A percentile compares a stretch with the other conserved stretches of the same genome.
phyloP scores from a whole-genome alignment of 2,888 invertebrate species.

The Lacanobia wlatinum region DNA sequence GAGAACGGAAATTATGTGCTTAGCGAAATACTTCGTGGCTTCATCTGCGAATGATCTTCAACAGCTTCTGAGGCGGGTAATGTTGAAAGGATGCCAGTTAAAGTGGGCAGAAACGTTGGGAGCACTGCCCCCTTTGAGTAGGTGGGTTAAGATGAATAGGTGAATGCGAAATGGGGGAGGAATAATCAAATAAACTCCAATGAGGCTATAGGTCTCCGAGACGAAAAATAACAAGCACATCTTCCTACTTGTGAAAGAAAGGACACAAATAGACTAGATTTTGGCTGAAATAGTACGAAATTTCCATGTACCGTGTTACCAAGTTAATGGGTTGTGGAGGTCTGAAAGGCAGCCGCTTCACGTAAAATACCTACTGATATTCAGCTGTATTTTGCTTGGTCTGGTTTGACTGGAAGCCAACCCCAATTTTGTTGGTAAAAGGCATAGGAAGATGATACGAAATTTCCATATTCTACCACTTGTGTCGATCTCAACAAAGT shows the following conservation, averaged over 20 bases:
- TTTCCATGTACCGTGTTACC: too few relatives aligned
- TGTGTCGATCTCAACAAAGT: neutral
- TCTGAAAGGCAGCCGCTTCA: too few relatives aligned
- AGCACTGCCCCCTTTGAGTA: conserved; percentile 32
- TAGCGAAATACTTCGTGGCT: conserved; percentile 50
- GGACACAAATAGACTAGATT: neutral
- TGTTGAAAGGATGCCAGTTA: conserved; percentile 26
- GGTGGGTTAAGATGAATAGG: neutral
- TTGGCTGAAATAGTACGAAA: too few relatives aligned
- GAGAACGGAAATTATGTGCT: conserved; percentile 60
- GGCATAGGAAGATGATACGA: too few relatives aligned
- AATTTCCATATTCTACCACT: neutral
- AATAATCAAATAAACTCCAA: neutral
- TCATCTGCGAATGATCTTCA: conserved; percentile 58
- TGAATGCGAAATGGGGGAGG: conserved; percentile 8
- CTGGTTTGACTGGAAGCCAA: too few relatives aligned
- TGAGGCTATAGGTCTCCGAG: too few relatives aligned
- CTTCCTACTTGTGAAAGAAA: neutral
- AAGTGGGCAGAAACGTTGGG: conserved; percentile 23
- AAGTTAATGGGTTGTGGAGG: too few relatives aligned
- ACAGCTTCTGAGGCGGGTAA: conserved; percentile 30
- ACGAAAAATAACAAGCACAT: neutral
- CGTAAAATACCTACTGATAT: too few relatives aligned
- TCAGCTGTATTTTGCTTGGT: too few relatives aligned
- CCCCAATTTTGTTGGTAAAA: too few relatives aligned